Evolutionary conservation across 2,888 invertebrate species (phyloP).

Genomic region (Abscondita cerata): DNA sequence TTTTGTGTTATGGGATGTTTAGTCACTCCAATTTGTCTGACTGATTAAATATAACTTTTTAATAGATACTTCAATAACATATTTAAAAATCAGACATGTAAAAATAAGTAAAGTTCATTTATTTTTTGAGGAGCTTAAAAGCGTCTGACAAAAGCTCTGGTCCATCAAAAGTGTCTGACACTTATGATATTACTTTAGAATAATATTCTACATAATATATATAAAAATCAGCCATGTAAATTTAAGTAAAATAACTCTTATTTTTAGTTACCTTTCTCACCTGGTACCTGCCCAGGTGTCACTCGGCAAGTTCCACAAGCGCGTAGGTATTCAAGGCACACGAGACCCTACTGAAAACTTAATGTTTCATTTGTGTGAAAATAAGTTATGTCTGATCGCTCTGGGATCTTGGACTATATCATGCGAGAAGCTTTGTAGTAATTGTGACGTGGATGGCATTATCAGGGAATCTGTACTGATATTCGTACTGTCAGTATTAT

Average conservation of each 20-base stretch:
- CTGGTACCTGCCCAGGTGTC: too few relatives aligned
- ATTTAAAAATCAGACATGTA: background rate
- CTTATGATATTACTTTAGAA: background rate
- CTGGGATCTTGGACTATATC: conserved; percentile 3
- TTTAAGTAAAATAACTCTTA: background rate
- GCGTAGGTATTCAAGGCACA: background rate
- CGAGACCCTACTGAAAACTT: too few relatives aligned
- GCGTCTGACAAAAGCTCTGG: conserved; percentile 9
- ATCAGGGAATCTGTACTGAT: too few relatives aligned
- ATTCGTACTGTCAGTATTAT: too few relatives aligned
- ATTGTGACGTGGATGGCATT: too few relatives aligned
- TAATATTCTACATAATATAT: conserved; percentile 3
- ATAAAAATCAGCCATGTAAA: too few relatives aligned
- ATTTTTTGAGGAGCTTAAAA: conserved; percentile 1
- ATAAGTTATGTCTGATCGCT: conserved; percentile 1
- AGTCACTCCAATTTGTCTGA: too few relatives aligned
- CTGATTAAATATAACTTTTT: background rate
- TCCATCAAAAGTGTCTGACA: conserved; percentile 9
- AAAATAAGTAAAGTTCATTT: background rate
- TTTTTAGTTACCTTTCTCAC: conserved; percentile 9
- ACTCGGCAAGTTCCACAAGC: background rate
- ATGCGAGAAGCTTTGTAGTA: too few relatives aligned
- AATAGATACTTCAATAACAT: background rate
- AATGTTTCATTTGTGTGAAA: background rate
- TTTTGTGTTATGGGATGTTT: too few relatives aligned